Evolutionary conservation across 2,797 vertebrate genomes (phyloP), one percentile per base, ranked within the genome.

Genomic region (Champsocephalus esox): DNA sequence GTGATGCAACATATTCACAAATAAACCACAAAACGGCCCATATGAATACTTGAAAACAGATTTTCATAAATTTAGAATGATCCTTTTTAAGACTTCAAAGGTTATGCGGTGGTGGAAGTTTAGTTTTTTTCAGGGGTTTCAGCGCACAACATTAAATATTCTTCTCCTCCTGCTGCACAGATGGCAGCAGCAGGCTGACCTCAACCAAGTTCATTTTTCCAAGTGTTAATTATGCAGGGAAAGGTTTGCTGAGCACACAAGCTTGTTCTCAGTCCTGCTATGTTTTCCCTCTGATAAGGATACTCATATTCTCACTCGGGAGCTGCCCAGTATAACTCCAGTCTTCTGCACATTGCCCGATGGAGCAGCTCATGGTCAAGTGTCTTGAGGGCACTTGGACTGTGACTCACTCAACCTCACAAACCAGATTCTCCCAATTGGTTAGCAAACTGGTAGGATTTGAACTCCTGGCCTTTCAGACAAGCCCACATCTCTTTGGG

Each of bases 211-310:
- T 83, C 67, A 77, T 85, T 83, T 88, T 73, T 81, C 50, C 55
- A 19, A 65, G 43, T 16, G 49, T 72, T 90, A 88, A 90, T 90
- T 90, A 86, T 82, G 73, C 73, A 56, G 63, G 12, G 34, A 61
- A 51, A 55, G 74, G 69, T 87, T 85, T 82, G 82, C 77, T 73
- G 84, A 90, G 79, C 63, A 64, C 77, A 85, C 79, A 75, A 12
- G 58, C 67, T 73, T 67, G 49, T 79, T 76, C 62, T 32, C 73
- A 54, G 65, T 58, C 28, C 19, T 9, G 10, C 44, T 7, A 21
- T 38, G 24, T 24, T 62, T 82, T 67, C 57, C 62, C 38, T 28
- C 48, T 44, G 75, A 59, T 82, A 75, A 82, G 76, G 78, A 83
- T 83, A 84, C 79, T 77, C 73, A 66, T 56, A 43, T 61, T 66